Evolutionary conservation across 2,113 vertebrate genomes (phyloP).

Genomic region (Felis catus): F.catus_Fca126_mat1.0 CM031419.1:169576501-169577000

Average conservation of each 20-base stretch:
- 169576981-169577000: background rate
- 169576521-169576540: background rate
- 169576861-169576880: conserved; percentile 22
- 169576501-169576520: background rate
- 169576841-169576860: background rate
- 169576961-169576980: background rate
- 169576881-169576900: background rate
- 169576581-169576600: conserved; percentile 33
- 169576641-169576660: background rate
- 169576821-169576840: background rate
- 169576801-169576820: background rate
- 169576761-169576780: background rate
- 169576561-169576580: background rate
- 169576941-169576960: background rate
- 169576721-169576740: background rate
- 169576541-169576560: background rate
- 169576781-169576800: background rate
- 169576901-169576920: background rate
- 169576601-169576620: background rate
- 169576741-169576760: background rate
- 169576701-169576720: background rate
- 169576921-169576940: background rate
- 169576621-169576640: background rate
- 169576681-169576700: no score
- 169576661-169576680: background rate